Evolutionary conservation across 2,797 vertebrate genomes (phyloP), one percentile per base, ranked within the genome.

Genomic region (Notoglanidium macrostoma): DNA sequence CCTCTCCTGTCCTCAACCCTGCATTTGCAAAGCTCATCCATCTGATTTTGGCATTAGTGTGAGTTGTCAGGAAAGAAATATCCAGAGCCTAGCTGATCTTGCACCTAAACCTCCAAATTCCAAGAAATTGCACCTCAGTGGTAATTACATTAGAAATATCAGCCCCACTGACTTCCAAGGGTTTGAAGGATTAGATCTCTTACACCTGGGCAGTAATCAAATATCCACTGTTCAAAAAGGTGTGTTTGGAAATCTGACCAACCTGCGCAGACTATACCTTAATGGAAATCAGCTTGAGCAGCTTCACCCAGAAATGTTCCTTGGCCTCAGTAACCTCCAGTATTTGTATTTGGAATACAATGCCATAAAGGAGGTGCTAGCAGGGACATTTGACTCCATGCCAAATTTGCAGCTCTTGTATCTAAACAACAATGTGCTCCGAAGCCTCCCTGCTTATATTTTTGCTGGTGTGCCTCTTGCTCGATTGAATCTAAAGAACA

Each of bases 301-400:
- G 84, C 94, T 99, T 68, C 97, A 96, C 92, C 98, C 98, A 29
- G 98, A 99, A 84, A 99, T 99, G 95, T 99, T 99, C 92, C 92
- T 97, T 86, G 98, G 98, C 49, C 97, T 99, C 72, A 95, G 96
- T 90, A 99, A 99, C 88, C 93, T 99, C 84, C 98, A 99, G 85
- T 99, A 99, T 94, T 95, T 99, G 63, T 99, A 98, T 93, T 95
- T 99, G 97, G 98, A 99, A 96, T 99, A 99, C 95, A 99, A 99
- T 94, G 95, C 98, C 94, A 99, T 99, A 92, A 98, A 96, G 94
- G 98, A 99, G 95, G 96, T 99, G 88, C 93, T 98, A 92, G 98
- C 97, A 0, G 97, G 97, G 80, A 98, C 98, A 3, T 99, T 99
- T 94, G 97, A 98, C 92, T 96, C 97, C 1, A 98, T 99, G 98